Conservation (phyloP, 2,113 vertebrate species). For the Cettia cetti region DNA sequence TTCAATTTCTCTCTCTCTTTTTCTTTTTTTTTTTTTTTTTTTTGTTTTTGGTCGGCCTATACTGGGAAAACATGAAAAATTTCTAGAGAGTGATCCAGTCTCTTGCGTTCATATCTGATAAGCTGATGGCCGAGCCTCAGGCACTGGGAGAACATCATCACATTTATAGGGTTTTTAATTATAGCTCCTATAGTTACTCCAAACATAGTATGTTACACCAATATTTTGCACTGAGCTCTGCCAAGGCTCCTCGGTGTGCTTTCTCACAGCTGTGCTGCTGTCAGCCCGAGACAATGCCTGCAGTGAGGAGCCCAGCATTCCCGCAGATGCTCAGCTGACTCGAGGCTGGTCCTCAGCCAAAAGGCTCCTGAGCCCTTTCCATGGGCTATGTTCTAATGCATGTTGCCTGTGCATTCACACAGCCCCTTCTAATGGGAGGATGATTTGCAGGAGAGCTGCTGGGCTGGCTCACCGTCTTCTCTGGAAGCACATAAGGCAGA, state of each 20-base stretch:
- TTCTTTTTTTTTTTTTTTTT: neutral
- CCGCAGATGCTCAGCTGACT: neutral
- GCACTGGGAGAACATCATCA: neutral
- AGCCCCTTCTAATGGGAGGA: neutral
- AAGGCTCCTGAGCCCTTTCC: neutral
- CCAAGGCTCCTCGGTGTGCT: neutral
- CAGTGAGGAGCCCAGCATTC: neutral
- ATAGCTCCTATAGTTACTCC: neutral
- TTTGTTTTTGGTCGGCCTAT: neutral
- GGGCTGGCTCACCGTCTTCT: neutral
- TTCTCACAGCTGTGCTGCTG: conserved; percentile 22
- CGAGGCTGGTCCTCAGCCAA: neutral
- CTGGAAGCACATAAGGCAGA: neutral
- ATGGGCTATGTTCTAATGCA: neutral
- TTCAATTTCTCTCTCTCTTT: neutral
- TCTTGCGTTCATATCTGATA: neutral
- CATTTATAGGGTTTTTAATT: neutral
- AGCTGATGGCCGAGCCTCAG: neutral
- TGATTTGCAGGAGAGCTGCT: neutral
- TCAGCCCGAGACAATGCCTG: conserved; percentile 2
- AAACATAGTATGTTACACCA: neutral
- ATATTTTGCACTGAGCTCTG: conserved; percentile 26
- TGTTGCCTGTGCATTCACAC: neutral
- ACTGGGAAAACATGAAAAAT: neutral
- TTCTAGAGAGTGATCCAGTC: neutral